Conservation (phyloP, 2,888 invertebrate genomes). For the Pollenia griseotomentosa region DNA sequence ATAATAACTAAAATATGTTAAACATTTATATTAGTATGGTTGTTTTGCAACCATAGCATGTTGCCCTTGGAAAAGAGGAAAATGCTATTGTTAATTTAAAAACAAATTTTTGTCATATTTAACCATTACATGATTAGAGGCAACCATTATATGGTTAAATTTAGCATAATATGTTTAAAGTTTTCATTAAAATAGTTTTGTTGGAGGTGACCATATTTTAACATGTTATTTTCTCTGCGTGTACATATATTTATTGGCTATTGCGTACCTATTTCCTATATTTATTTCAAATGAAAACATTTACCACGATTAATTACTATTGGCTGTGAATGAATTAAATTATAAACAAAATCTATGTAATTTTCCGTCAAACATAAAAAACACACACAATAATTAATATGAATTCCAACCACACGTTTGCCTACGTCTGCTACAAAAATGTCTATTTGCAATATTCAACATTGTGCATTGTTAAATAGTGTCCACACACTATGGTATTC, state of each 20-base stretch:
- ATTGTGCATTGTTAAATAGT: conserved; percentile 1
- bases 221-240: too few species aligned
- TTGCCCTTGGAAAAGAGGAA: too few species aligned
- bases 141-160: too few species aligned
- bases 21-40: too few species aligned
- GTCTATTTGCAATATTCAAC: conserved; percentile 16
- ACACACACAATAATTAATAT: neutral
- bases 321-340: neutral
- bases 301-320: neutral
- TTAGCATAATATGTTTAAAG: too few species aligned
- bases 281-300: neutral
- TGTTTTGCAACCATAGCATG: too few species aligned
- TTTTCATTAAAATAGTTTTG: too few species aligned
- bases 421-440: conserved; percentile 37
- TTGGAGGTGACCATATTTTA: too few species aligned
- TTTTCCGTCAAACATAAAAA: neutral
- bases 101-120: too few species aligned
- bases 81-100: too few species aligned
- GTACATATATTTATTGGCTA: neutral
- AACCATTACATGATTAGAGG: too few species aligned
- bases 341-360: neutral
- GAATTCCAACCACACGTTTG: neutral
- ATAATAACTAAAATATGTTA: too few species aligned
- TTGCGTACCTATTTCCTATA: neutral
- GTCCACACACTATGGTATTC: neutral